Percentiles rank a stretch among this genome's conserved stretches.
Evolutionary conservation across 92 coral and sea anemone genomes (phyloP).

Genomic region (Epizoanthus stellaris): DNA sequence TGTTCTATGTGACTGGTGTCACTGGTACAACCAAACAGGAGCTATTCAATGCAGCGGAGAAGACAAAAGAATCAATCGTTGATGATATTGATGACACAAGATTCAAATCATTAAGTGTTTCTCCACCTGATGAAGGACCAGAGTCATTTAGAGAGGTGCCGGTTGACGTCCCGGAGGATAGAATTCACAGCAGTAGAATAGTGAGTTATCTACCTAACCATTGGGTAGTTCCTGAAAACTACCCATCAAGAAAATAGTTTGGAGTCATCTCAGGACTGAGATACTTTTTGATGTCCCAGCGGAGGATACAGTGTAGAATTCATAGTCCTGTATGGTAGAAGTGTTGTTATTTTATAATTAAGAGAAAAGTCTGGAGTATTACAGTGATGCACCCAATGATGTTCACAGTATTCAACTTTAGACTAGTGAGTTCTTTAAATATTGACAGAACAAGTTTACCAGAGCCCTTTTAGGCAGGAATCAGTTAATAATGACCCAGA

Average conservation of each 20-base stretch:
- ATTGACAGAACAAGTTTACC: too few species aligned
- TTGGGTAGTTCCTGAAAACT: too few species aligned
- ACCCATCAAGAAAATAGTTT: too few species aligned
- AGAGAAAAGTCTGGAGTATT: neutral
- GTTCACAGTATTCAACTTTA: too few species aligned
- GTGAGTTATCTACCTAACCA: neutral
- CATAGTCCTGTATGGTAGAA: neutral
- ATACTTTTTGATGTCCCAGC: too few species aligned
- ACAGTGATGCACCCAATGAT: too few species aligned
- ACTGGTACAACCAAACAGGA: conserved; percentile 84
- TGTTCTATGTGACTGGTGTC: conserved; percentile 86
- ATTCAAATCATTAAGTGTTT: conserved; percentile 60
- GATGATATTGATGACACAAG: conserved; percentile 74
- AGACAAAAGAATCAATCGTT: conserved; percentile 79
- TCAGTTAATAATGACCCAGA: too few species aligned
- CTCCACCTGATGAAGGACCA: conserved; percentile 71
- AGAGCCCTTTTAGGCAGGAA: too few species aligned
- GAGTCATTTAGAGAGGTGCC: conserved; percentile 82
- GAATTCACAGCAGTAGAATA: neutral
- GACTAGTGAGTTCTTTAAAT: too few species aligned
- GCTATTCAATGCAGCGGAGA: conserved; percentile 82
- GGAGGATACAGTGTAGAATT: too few species aligned
- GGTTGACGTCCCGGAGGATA: conserved; percentile 79
- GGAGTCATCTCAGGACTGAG: too few species aligned
- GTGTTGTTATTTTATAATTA: neutral